Evolutionary conservation across 2,113 vertebrate genomes (phyloP).

Genomic region (Python bivittatus): DNA sequence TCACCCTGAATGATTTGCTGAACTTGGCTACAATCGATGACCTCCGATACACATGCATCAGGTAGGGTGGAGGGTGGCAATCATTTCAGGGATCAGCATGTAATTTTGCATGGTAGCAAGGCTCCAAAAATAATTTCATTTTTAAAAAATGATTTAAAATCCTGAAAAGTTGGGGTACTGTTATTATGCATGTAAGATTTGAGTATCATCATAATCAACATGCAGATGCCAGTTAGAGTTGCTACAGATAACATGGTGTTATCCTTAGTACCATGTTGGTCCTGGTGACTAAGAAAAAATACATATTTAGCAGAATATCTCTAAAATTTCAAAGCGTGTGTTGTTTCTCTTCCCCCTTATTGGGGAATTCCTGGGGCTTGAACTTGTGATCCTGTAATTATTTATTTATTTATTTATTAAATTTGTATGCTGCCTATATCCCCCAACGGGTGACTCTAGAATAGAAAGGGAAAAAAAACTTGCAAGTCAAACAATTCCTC

Average conservation of each 20-base stretch:
- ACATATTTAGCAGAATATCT: background rate
- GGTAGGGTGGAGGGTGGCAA: conserved; percentile 44
- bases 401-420: no score
- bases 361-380: background rate
- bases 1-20: conserved; percentile 83
- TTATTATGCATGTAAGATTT: background rate
- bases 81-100: background rate
- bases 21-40: conserved; percentile 80
- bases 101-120: background rate
- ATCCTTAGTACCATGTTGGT: background rate
- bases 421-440: no score
- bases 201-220: background rate
- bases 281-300: background rate
- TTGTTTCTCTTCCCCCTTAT: background rate
- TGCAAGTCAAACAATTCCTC: background rate
- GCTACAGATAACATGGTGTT: background rate
- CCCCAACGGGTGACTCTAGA: no score
- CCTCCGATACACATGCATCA: conserved; percentile 80
- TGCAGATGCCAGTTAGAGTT: background rate
- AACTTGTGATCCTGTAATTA: background rate
- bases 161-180: background rate
- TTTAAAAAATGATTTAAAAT: background rate
- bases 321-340: background rate
- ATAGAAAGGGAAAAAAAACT: background rate
- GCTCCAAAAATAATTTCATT: background rate